phyloP scores from a whole-genome alignment of 2,888 invertebrate genomes.

The Malachius bipustulatus region DNA sequence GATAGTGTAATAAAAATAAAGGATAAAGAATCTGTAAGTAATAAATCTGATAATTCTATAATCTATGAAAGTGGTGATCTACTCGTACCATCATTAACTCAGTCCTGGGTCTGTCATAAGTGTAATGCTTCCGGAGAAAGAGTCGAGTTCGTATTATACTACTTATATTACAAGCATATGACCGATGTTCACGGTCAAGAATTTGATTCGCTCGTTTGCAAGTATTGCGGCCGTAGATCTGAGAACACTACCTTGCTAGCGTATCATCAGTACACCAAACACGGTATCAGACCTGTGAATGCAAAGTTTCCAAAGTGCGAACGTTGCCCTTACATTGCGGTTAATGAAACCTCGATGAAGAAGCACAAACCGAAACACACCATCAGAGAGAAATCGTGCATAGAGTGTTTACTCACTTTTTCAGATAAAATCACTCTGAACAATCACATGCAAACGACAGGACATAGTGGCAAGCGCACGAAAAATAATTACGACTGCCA shows the following conservation, averaged over 20 bases:
- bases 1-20: constrained; percentile 4
- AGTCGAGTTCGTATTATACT: constrained; percentile 63
- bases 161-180: constrained; percentile 68
- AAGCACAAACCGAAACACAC: constrained; percentile 58
- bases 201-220: constrained; percentile 66
- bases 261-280: constrained; percentile 70
- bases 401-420: constrained; percentile 46
- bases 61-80: no score
- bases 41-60: constrained; percentile 1
- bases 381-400: constrained; percentile 41
- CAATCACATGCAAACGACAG: constrained; percentile 45
- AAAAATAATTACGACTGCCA: constrained; percentile 44
- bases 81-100: constrained; percentile 37
- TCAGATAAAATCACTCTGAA: constrained; percentile 35
- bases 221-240: constrained; percentile 72
- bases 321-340: constrained; percentile 60
- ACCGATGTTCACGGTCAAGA: constrained; percentile 68
- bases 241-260: constrained; percentile 59
- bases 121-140: constrained; percentile 53
- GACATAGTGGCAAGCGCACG: constrained; percentile 35
- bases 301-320: constrained; percentile 62
- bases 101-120: constrained; percentile 61
- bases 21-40: constrained; percentile 5
- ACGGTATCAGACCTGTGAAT: constrained; percentile 48
- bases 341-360: constrained; percentile 57